Evolutionary conservation across 2,113 vertebrate genomes (phyloP).

Genomic region (Thalassoma bifasciatum): DNA sequence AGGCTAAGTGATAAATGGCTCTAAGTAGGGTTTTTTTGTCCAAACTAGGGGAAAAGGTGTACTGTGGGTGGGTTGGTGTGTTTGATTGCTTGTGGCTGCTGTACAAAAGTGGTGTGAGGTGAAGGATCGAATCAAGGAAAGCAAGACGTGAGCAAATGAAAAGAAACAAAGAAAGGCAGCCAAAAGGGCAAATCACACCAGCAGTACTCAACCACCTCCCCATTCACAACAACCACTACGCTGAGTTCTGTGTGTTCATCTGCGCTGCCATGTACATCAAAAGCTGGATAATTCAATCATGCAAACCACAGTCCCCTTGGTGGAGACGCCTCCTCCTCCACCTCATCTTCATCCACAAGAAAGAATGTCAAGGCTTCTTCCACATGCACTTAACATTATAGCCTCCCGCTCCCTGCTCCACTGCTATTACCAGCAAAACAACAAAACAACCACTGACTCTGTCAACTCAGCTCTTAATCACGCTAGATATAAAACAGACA

Average conservation of each 20-base stretch:
- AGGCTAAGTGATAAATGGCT: conserved; percentile 13
- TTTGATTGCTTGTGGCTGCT: conserved; percentile 61
- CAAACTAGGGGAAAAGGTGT: conserved; percentile 48
- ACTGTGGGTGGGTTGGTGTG: conserved; percentile 47
- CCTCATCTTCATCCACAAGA: conserved; percentile 68
- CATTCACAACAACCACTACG: conserved; percentile 55
- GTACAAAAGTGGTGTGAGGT: conserved; percentile 52
- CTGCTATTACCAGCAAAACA: conserved; percentile 70
- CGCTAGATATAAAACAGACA: conserved; percentile 67
- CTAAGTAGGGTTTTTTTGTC: conserved; percentile 8
- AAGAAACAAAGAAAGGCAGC: conserved; percentile 26
- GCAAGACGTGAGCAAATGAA: conserved; percentile 29
- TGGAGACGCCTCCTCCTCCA: conserved; percentile 37
- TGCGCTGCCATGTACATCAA: conserved; percentile 64
- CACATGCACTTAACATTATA: conserved; percentile 63
- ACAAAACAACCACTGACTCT: conserved; percentile 76
- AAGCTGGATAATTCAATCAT: conserved; percentile 70
- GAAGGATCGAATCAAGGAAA: conserved; percentile 17
- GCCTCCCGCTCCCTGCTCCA: conserved; percentile 42
- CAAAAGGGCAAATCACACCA: conserved; percentile 45
- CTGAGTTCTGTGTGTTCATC: conserved; percentile 5
- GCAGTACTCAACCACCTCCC: conserved; percentile 62
- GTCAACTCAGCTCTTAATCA: conserved; percentile 69
- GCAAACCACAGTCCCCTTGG: conserved; percentile 70
- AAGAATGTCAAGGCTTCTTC: conserved; percentile 68